Evolutionary conservation across 2,113 vertebrate genomes (phyloP).

Genomic region (human): GRCh38 chrX:114707001-114707500

Average conservation of each 20-base stretch:
- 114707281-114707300: too few relatives aligned
- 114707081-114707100: background rate
- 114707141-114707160: background rate
- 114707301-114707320: too few relatives aligned
- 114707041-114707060: background rate
- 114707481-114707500: background rate
- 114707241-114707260: background rate
- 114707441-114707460: slow-evolving; percentile 12
- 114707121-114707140: background rate
- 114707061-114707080: slow-evolving; percentile 6
- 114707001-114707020: slow-evolving; percentile 24
- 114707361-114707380: too few relatives aligned
- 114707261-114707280: background rate
- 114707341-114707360: too few relatives aligned
- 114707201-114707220: background rate
- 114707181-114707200: background rate
- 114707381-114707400: too few relatives aligned
- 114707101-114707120: background rate
- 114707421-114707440: background rate
- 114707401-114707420: too few relatives aligned
- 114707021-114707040: background rate
- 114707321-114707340: too few relatives aligned
- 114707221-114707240: slow-evolving; percentile 2
- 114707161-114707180: background rate
- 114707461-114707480: background rate